Evolutionary conservation across 1,140 invertebrate genomes (phyloP), one percentile per base, ranked within the genome.

Genomic region (Drosophila bocqueti): DNA sequence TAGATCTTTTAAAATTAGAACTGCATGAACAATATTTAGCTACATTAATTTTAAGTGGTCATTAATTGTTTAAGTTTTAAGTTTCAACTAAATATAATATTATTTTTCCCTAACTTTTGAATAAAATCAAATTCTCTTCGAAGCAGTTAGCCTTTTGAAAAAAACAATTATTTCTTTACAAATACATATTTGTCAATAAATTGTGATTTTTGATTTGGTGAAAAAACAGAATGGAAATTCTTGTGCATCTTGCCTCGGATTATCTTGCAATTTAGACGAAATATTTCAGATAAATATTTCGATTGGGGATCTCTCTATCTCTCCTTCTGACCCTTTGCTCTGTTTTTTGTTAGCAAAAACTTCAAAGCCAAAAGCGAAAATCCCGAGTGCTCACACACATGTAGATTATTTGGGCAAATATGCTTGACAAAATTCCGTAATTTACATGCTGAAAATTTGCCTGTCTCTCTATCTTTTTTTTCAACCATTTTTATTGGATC

Each of bases 381-480:
- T 52, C 71, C 52, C 6, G 9, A 42, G 43, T 42, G 24, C 55
- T 60, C 26, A 76, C 59, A 52, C 60, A 46, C 26, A 36, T 58
- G 46, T 63, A 38, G 55, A 38, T 42, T 54, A 49, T 69, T 59
- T 47, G 67, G 55, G 45, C 64, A 78, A 68, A 77, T 69, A 68
- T 61, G 55, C 75, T 61, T 50, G 36, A 79, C 24, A 36, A 50
- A 77, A 77, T 71, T 52, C 50, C 55, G 26, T 46, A 71, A 64
- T 71, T 64, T 79, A 64, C 52, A 79, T 58, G 52, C 38, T 24
- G 11, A 42, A 26, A 38, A 46, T 54, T 45, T 65, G 40, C 34
- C 15, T 18, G n/a, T 18, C 10, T 50, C 10, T 50, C 16, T n/a
- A n/a, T 18, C 2, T 15, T 38, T 16, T 59, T 42, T 52, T 42